phyloP scores from a whole-genome alignment of 2,797 vertebrate genomes.

The Chiloscyllium punctatum region DNA sequence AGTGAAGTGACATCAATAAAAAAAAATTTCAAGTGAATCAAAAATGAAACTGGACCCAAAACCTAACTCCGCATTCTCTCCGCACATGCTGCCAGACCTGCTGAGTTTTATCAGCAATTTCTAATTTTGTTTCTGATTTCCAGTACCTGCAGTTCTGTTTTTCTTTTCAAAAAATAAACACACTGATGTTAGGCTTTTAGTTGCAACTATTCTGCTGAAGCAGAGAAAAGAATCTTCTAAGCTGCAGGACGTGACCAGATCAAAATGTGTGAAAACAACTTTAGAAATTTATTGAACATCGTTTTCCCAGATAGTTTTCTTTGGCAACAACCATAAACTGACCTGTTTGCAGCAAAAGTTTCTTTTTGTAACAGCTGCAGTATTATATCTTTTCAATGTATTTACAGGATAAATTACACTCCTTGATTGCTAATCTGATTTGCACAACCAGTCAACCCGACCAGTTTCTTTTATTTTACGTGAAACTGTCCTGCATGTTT shows the following conservation, averaged over 20 bases:
- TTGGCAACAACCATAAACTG: background rate
- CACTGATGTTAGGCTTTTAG: too few species aligned
- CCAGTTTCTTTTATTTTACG: background rate
- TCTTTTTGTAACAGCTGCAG: background rate
- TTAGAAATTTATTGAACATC: background rate
- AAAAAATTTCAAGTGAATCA: background rate
- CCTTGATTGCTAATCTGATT: slow-evolving; percentile 18
- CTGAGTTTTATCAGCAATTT: too few species aligned
- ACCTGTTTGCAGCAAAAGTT: background rate
- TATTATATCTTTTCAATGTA: background rate
- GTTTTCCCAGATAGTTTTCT: background rate
- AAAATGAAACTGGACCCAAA: background rate
- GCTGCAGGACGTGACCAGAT: background rate
- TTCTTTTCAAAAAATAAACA: too few species aligned
- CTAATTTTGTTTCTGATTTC: too few species aligned
- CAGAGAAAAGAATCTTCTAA: background rate
- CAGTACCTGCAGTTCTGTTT: too few species aligned
- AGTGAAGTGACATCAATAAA: slow-evolving; percentile 5
- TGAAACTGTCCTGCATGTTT: background rate
- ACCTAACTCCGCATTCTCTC: too few species aligned
- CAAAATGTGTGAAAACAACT: background rate
- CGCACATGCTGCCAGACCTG: too few species aligned
- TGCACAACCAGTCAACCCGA: background rate
- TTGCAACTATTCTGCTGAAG: background rate
- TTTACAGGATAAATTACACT: background rate